Evolutionary conservation across 2,888 invertebrate genomes (phyloP).

Genomic region (Cosmopolites sordidus): DNA sequence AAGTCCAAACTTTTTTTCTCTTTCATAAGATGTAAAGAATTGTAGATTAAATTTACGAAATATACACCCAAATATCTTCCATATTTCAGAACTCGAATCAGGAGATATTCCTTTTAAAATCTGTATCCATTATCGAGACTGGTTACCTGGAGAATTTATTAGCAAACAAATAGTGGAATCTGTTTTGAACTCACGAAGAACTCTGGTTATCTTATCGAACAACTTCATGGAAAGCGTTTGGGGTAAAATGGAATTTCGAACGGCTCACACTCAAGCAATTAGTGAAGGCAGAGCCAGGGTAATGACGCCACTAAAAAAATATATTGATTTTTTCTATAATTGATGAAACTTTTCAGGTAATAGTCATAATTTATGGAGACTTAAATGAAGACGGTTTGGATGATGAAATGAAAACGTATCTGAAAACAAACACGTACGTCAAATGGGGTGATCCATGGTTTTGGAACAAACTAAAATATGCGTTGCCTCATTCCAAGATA

Average conservation of each 20-base stretch:
- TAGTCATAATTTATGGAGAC: slow-evolving; percentile 69
- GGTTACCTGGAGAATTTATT: slow-evolving; percentile 70
- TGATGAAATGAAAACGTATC: slow-evolving; percentile 64
- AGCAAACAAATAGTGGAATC: slow-evolving; percentile 67
- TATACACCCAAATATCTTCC: not conserved
- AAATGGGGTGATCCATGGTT: slow-evolving; percentile 80
- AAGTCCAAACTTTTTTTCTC: no score
- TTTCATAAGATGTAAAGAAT: no score
- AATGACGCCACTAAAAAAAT: not conserved
- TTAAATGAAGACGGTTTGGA: slow-evolving; percentile 59
- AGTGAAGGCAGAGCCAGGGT: slow-evolving; percentile 61
- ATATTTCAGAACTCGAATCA: slow-evolving; percentile 58
- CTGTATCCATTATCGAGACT: slow-evolving; percentile 71
- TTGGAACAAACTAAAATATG: slow-evolving; percentile 73
- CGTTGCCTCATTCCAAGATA: slow-evolving; percentile 58
- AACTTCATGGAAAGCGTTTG: slow-evolving; percentile 74
- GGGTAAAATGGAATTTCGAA: slow-evolving; percentile 71
- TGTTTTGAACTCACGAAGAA: slow-evolving; percentile 64
- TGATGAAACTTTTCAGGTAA: slow-evolving; percentile 44
- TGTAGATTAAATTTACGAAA: no score
- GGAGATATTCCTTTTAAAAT: slow-evolving; percentile 61
- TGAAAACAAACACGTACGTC: slow-evolving; percentile 73
- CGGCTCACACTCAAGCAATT: slow-evolving; percentile 68
- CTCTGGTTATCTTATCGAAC: slow-evolving; percentile 66
- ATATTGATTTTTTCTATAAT: not conserved